Conservation (phyloP, 2,888 invertebrate genomes). For the Sarcophaga caerulescens region DNA sequence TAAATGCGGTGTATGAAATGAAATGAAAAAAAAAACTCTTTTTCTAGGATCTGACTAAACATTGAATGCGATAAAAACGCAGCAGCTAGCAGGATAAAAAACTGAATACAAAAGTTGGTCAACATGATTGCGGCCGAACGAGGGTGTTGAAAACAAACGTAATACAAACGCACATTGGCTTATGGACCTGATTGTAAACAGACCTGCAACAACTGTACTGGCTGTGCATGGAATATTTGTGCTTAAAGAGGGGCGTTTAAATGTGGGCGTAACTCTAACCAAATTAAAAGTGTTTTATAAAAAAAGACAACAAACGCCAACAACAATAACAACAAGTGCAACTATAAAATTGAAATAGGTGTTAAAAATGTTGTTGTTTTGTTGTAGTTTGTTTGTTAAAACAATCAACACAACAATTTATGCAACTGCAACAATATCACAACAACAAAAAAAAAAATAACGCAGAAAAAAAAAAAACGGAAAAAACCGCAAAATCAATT, state of each 20-base stretch:
- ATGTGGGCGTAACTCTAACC: constrained; percentile 65
- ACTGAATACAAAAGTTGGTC: constrained; percentile 50
- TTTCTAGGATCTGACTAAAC: constrained; percentile 65
- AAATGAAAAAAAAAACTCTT: constrained; percentile 11
- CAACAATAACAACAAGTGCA: constrained; percentile 20
- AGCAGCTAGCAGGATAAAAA: constrained; percentile 39
- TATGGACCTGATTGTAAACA: constrained; percentile 20
- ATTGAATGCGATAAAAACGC: constrained; percentile 57
- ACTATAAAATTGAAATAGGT: constrained; percentile 43
- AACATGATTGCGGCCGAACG: constrained; percentile 47
- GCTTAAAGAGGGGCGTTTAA: constrained; percentile 48
- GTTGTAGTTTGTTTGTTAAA: constrained; percentile 56
- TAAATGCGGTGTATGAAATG: constrained; percentile 52
- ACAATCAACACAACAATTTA: constrained; percentile 61
- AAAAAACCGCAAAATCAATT: constrained; percentile 78
- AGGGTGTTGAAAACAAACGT: constrained; percentile 51
- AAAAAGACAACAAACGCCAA: constrained; percentile 18
- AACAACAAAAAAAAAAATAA: constrained; percentile 40
- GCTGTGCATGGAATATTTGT: neutral
- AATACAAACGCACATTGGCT: constrained; percentile 27
- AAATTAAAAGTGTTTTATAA: constrained; percentile 51
- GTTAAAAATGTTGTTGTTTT: constrained; percentile 57
- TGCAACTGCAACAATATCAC: constrained; percentile 38
- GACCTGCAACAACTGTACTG: constrained; percentile 39
- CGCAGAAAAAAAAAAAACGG: constrained; percentile 63